Percentiles rank a stretch among this genome's conserved stretches.
These are phyloP conservation scores for Hetaerina americana DNA, from an alignment of 1,140 invertebrate species.

Conservation along the genomic window DNA sequence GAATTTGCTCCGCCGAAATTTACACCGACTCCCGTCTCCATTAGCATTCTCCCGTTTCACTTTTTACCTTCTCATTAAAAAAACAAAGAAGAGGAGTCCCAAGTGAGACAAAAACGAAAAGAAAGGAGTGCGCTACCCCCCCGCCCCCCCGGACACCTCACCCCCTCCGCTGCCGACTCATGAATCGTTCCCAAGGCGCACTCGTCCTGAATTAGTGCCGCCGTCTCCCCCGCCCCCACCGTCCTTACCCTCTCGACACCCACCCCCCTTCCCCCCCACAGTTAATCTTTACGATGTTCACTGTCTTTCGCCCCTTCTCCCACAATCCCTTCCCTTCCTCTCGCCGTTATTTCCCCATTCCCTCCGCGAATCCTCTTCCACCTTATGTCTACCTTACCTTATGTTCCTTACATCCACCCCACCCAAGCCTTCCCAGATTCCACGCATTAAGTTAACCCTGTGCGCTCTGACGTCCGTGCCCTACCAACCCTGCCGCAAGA, in stretches of 20 bases:
- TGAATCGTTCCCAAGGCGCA: not conserved
- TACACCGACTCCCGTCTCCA: not conserved
- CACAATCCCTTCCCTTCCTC: not conserved
- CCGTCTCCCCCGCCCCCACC: not conserved
- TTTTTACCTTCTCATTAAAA: not conserved
- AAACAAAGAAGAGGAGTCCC: not conserved
- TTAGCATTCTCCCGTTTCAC: not conserved
- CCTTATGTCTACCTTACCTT: too few species aligned
- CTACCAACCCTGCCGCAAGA: too few species aligned
- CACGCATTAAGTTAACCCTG: too few species aligned
- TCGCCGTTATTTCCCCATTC: not conserved
- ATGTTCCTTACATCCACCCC: too few species aligned
- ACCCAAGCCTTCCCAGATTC: not conserved
- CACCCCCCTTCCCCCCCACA: not conserved
- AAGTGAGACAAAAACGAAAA: too few species aligned
- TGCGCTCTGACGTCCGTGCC: too few species aligned
- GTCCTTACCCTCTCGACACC: not conserved
- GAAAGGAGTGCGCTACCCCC: too few species aligned
- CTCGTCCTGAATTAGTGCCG: not conserved
- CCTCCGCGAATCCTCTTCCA: not conserved
- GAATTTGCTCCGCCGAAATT: too few species aligned
- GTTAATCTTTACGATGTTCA: not conserved
- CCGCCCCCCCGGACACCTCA: too few species aligned
- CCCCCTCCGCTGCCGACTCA: too few species aligned
- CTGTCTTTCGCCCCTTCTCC: not conserved